A percentile compares a stretch with the other conserved stretches of the same genome.
These are phyloP conservation scores for Drosophila busckii DNA, from an alignment of 1,140 invertebrate species.

Conservation along the genomic window DNA sequence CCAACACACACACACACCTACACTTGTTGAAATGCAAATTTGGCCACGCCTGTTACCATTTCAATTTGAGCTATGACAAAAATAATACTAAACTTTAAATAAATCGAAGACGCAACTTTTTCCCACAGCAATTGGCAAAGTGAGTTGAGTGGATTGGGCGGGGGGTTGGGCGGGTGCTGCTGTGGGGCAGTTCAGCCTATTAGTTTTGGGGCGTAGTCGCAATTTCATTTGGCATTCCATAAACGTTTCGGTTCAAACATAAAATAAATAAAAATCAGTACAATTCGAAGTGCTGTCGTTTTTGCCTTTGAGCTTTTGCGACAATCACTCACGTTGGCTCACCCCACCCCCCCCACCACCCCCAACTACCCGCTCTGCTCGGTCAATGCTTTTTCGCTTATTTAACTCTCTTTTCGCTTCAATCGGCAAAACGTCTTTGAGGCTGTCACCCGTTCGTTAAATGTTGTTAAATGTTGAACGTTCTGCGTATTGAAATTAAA, in stretches of 20 bases:
- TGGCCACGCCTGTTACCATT: conserved; percentile 42
- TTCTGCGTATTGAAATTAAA: conserved; percentile 76
- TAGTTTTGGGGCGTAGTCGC: conserved; percentile 41
- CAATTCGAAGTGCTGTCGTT: conserved; percentile 70
- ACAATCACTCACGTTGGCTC: conserved; percentile 71
- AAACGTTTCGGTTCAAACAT: conserved; percentile 70
- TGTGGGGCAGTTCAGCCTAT: conserved; percentile 8
- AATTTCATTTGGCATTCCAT: conserved; percentile 64
- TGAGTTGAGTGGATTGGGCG: conserved; percentile 2
- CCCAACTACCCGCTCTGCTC: not conserved
- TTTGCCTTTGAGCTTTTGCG: conserved; percentile 75
- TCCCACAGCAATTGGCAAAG: conserved; percentile 66
- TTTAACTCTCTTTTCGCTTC: no score
- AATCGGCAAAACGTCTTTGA: conserved; percentile 66
- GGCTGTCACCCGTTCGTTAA: conserved; percentile 29
- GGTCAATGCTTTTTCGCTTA: conserved; percentile 36
- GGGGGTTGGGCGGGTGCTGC: conserved; percentile 8
- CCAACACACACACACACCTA: no score
- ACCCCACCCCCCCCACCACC: not conserved
- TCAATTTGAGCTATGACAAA: conserved; percentile 1
- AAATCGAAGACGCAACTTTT: no score
- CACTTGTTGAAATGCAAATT: conserved; percentile 47
- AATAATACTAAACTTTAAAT: conserved; percentile 11
- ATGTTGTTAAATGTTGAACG: conserved; percentile 43
- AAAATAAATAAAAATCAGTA: conserved; percentile 78